phyloP scores from a whole-genome alignment of 2,113 vertebrate species.

The Alexandromys fortis region DNA sequence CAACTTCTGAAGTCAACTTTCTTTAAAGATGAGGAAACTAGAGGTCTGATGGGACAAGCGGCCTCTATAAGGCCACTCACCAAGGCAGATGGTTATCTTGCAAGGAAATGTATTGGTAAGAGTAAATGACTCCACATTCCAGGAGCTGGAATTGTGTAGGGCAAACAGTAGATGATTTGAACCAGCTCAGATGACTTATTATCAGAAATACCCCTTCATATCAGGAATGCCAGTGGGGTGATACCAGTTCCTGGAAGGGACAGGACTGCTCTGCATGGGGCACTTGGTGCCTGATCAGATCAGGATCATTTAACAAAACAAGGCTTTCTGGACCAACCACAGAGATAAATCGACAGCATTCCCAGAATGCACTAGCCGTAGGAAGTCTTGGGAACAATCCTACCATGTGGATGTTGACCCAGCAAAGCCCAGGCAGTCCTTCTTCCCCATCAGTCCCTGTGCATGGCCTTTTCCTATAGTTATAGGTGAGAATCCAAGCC shows the following conservation, averaged over 20 bases:
- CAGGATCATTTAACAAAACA: slow-evolving; percentile 41
- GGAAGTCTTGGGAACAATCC: not conserved
- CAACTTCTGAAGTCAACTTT: not conserved
- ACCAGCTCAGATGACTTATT: not conserved
- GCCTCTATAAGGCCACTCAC: not conserved
- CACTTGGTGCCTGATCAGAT: slow-evolving; percentile 31
- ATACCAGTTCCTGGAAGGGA: slow-evolving; percentile 46
- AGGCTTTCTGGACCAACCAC: not conserved
- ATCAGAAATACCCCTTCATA: not conserved
- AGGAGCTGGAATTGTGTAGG: no score
- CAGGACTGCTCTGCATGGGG: slow-evolving; percentile 32
- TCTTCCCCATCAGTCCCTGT: not conserved
- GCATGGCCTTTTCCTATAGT: not conserved
- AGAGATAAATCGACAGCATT: slow-evolving; percentile 37
- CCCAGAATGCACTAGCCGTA: not conserved
- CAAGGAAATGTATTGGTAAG: not conserved
- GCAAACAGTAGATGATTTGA: not conserved
- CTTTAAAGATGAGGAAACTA: not conserved
- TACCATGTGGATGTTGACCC: not conserved
- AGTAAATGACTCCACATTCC: not conserved
- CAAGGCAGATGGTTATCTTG: not conserved
- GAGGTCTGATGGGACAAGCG: not conserved
- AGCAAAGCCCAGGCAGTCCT: not conserved
- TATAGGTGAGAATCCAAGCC: not conserved
- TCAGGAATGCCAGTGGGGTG: slow-evolving; percentile 64